phyloP scores from a whole-genome alignment of 1,140 invertebrate species.

The Drosophila azteca region DNA sequence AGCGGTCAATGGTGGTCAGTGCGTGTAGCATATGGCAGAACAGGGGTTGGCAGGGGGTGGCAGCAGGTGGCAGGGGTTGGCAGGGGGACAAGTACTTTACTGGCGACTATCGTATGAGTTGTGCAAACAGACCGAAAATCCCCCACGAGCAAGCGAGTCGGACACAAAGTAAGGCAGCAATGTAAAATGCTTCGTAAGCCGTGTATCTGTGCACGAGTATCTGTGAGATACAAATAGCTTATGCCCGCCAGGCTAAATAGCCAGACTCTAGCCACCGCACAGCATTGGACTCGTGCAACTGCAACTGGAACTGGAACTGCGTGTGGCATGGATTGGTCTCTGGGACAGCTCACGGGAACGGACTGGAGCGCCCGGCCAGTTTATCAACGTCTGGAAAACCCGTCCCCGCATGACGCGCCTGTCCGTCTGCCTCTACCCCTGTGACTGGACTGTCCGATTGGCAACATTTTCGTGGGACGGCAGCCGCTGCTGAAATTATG shows the following conservation, averaged over 20 bases:
- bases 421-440: not conserved
- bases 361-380: constrained; percentile 39
- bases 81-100: no score
- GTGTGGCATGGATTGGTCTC: constrained; percentile 12
- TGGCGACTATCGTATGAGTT: constrained; percentile 57
- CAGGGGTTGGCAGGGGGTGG: not conserved
- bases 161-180: constrained; percentile 27
- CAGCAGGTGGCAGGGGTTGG: not conserved
- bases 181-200: constrained; percentile 44
- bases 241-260: constrained; percentile 26
- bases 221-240: constrained; percentile 64
- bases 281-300: constrained; percentile 8
- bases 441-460: constrained; percentile 35
- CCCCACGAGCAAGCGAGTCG: constrained; percentile 13
- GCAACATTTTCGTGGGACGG: constrained; percentile 31
- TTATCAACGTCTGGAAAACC: constrained; percentile 42
- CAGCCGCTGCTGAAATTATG: constrained; percentile 55
- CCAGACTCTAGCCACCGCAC: constrained; percentile 14
- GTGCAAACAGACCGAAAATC: constrained; percentile 70
- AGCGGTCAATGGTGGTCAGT: constrained; percentile 27
- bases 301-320: constrained; percentile 24
- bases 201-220: constrained; percentile 30
- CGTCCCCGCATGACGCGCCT: not conserved
- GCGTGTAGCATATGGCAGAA: constrained; percentile 2
- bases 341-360: constrained; percentile 9